Evolutionary conservation across 2,797 vertebrate genomes (phyloP).

Genomic region (Poeciliopsis gracilis): DNA sequence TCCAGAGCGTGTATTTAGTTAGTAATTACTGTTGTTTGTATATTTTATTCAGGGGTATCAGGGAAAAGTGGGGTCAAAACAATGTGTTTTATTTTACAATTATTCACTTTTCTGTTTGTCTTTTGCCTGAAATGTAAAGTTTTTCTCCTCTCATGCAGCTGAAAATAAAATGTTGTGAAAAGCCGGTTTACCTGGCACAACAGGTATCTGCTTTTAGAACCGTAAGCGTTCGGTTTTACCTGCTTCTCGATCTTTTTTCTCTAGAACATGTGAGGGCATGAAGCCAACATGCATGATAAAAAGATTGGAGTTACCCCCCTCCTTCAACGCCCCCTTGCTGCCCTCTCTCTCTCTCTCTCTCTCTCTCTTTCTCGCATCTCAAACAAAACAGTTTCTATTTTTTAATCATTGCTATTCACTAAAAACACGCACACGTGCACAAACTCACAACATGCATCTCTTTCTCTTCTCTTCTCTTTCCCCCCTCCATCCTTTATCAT

Average conservation of each 20-base stretch:
- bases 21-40: not conserved
- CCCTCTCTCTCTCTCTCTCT: not conserved
- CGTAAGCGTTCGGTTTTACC: not conserved
- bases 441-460: slow-evolving; percentile 36
- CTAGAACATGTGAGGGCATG: not conserved
- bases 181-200: not conserved
- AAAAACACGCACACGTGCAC: slow-evolving; percentile 46
- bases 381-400: slow-evolving; percentile 9
- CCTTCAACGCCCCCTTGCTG: not conserved
- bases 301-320: not conserved
- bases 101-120: not conserved
- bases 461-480: not conserved
- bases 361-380: not conserved
- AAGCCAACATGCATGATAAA: not conserved
- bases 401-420: slow-evolving; percentile 33
- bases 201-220: not conserved
- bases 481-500: slow-evolving; percentile 73
- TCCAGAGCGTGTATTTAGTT: not conserved
- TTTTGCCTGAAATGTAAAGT: not conserved
- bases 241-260: not conserved
- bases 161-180: not conserved
- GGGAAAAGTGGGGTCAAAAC: not conserved
- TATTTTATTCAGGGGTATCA: not conserved
- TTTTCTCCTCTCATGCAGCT: not conserved
- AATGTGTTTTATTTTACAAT: not conserved